Base-by-base conservation (phyloP, 2,888 invertebrate genomes). In the Oegoconia quadripuncta region DNA sequence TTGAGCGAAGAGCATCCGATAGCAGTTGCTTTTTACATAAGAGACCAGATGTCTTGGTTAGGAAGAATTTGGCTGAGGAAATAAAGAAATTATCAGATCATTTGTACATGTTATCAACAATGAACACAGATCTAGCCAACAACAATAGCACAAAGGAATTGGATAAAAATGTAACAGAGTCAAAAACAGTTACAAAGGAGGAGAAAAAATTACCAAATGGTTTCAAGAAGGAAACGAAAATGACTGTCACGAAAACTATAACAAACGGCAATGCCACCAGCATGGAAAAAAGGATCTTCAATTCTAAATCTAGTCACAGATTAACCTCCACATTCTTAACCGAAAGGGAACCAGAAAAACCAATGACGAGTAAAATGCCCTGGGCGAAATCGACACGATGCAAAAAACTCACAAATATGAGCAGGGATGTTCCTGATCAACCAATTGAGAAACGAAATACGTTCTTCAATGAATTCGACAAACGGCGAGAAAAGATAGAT, bases 31-130 rank as follows among this genome's bases (percentile, higher is more conserved):
- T 93, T 51, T 70, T 93, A 35, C 89, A 89, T 47, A 90, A 89
- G 59, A 79, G 86, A 50, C 84, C 90, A 13, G 92, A 91, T 47
- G 90, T 91, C 3, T 75, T 89, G 0, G 92, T 92, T 39, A 86
- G 91, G 41, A 89, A 93, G 42, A 93, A 92, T 59, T 79, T 95
- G 41, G 95, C 95, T 0, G 95, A 95, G 59, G 95, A 95, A 77
- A 95, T 95, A 48, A 91, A 93, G 51, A 94, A 94, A 73, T 74
- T 95, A 1, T 95, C 95, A 0, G 95, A 95, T 62, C 94, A 94
- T 62, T 76, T 95, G 18, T 91, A 90, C 40, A 90, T 92, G 89
- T 68, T 93, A 26, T 92, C 93, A 0, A 91, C 92, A 29, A 91
- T 92, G 75, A 90, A 92, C 51, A 88, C 89, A 1, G 88, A 88